Base-by-base conservation (phyloP, 2,113 vertebrate genomes). In the Peromyscus californicus region DNA sequence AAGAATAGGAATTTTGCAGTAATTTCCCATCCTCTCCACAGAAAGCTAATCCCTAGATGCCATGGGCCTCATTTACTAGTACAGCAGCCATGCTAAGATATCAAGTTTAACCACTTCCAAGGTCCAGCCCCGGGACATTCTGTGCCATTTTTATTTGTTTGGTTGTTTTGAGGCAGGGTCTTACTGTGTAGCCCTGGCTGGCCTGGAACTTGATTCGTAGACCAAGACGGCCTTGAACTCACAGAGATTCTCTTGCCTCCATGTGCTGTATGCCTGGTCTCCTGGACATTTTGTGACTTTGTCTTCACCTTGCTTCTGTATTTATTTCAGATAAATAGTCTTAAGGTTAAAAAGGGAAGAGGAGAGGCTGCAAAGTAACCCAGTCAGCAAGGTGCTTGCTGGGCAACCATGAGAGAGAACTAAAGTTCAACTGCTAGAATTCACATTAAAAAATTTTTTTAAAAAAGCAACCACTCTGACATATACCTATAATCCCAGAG, bases 271-370 rank as follows among this genome's bases (percentile, higher is more conserved):
- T 83, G 36, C 22, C n/a, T 39, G 57, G 80, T 22, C 57, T 84
- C 54, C 36, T n/a, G n/a, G 33, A 59, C 15, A 8, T 84, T 65
- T 22, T 82, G 63, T 85, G 51, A 61, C 22, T 93, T 75, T 80
- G 29, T 84, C 57, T 19, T 94, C 39, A 8, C 70, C 78, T 96
- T 54, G 31, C 45, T 42, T 48, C 51, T 65, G 21, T 11, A 19
- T 39, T 96, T 89, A 95, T 86, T 95, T 89, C 87, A 92, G 79
- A 83, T 63, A 19, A 65, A 90, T n/a, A 5, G 2, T 89, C 59
- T 82, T 69, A 74, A 90, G 24, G 29, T 91, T 82, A 80, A 65
- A 39, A 88, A 48, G 69, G 33, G 11, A 1, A 8, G 36, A 80
- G 29, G 16, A 54, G 87, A 13, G 63, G 16, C 8, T 88, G 12